Percentiles rank a stretch among this genome's conserved stretches.
phyloP scores from a whole-genome alignment of 2,797 vertebrate species.

The Artibeus lituratus region DNA sequence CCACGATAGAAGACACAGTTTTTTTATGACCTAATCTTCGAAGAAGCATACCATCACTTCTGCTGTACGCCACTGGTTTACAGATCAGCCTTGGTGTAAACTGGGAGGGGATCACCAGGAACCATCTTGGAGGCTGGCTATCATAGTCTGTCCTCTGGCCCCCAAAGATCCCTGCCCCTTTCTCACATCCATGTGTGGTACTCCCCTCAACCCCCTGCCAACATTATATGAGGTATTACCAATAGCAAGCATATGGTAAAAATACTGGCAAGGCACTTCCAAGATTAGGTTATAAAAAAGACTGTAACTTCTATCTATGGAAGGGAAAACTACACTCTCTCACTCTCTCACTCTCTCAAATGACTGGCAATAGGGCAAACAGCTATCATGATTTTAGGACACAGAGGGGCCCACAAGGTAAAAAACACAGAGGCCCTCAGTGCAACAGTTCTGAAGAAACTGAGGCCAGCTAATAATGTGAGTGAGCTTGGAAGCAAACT shows the following conservation, averaged over 20 bases:
- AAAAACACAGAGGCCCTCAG: not conserved
- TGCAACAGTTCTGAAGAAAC: not conserved
- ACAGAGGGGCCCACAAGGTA: not conserved
- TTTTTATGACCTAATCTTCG: not conserved
- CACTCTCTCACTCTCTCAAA: not conserved
- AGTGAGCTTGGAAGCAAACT: not conserved
- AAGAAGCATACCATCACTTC: not conserved
- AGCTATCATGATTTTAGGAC: not conserved
- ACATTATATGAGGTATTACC: not conserved
- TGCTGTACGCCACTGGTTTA: not conserved
- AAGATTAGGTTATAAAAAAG: not conserved
- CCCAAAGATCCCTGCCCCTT: not conserved
- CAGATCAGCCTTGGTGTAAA: not conserved
- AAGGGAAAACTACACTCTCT: not conserved
- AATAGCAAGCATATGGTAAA: not conserved
- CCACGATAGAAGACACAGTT: not conserved
- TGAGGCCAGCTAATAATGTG: not conserved
- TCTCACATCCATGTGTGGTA: not conserved
- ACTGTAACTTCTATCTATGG: not conserved
- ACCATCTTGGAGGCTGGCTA: not conserved
- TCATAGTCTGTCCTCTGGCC: not conserved
- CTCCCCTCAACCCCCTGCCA: not conserved
- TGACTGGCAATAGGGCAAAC: not conserved
- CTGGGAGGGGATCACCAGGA: not conserved
- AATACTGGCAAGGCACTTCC: not conserved